A percentile compares a stretch with the other conserved stretches of the same genome.
phyloP scores from a whole-genome alignment of 1,140 invertebrate species.

The Aphidius ervi region DNA sequence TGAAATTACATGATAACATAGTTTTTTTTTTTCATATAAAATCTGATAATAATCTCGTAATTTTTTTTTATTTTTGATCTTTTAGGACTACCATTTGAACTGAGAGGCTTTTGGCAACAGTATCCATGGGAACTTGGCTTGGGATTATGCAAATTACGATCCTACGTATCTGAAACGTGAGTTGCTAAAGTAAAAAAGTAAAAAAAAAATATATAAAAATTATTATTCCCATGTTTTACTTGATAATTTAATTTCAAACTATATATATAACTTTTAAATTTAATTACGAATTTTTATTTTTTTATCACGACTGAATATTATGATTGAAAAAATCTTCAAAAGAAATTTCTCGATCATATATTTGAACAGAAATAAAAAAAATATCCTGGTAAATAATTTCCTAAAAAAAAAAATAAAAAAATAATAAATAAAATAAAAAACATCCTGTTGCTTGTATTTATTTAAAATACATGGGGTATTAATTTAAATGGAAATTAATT shows the following conservation, averaged over 20 bases:
- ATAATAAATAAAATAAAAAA: too few relatives aligned
- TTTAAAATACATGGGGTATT: too few relatives aligned
- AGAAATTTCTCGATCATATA: too few relatives aligned
- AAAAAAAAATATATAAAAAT: not conserved
- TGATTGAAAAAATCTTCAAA: too few relatives aligned
- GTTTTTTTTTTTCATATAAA: not conserved
- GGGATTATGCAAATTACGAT: conserved; percentile 75
- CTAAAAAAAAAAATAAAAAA: not conserved
- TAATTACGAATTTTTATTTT: not conserved
- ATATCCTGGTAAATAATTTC: not conserved
- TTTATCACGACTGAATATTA: too few relatives aligned
- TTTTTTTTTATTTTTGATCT: conserved; percentile 35
- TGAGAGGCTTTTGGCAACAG: conserved; percentile 84
- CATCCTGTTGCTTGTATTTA: too few relatives aligned
- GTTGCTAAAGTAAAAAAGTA: conserved; percentile 43
- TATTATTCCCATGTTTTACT: not conserved
- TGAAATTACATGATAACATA: too few relatives aligned
- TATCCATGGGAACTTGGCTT: conserved; percentile 83
- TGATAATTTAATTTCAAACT: too few relatives aligned
- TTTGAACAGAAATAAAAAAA: too few relatives aligned
- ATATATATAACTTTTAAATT: not conserved
- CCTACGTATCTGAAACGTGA: conserved; percentile 80
- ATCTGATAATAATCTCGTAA: not conserved
- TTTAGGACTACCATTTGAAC: conserved; percentile 79
- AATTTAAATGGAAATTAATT: too few relatives aligned